Conservation (phyloP, 2,113 vertebrate species). For the Lasiurus borealis region DNA sequence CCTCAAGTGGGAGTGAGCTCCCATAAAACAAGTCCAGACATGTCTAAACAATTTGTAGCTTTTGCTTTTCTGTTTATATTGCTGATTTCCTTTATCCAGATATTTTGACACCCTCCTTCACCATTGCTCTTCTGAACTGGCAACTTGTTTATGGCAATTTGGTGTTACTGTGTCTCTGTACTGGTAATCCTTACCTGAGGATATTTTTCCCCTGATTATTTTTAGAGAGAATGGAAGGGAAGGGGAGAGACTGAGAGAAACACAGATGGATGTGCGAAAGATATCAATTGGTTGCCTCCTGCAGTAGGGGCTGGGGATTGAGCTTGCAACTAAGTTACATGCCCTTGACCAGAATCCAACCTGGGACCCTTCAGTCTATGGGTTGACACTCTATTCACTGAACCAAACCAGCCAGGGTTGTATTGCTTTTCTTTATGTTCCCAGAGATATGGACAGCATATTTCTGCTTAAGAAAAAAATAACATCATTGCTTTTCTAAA, state of each 20-base stretch:
- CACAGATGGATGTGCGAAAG: no score
- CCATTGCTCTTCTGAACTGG: conserved; percentile 26
- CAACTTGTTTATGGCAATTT: background rate
- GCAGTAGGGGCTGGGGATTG: no score
- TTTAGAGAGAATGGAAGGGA: no score
- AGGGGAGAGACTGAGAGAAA: no score
- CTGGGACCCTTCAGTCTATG: no score
- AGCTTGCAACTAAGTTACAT: no score
- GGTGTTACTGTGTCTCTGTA: background rate
- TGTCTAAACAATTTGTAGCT: conserved; percentile 31
- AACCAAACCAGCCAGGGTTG: background rate
- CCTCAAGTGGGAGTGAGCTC: conserved; percentile 59
- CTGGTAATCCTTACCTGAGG: no score
- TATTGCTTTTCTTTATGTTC: conserved; percentile 41
- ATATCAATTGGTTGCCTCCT: no score
- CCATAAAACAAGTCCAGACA: conserved; percentile 72
- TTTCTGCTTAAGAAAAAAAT: conserved; percentile 40
- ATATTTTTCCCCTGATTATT: no score
- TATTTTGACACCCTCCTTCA: background rate
- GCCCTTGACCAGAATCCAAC: no score
- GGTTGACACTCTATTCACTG: no score
- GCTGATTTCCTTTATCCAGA: conserved; percentile 52
- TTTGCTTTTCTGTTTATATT: conserved; percentile 64
- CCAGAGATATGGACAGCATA: background rate
- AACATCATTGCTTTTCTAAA: conserved; percentile 9